Base-by-base conservation (phyloP, 1,140 invertebrate species). In the Parapsyche elsis region DNA sequence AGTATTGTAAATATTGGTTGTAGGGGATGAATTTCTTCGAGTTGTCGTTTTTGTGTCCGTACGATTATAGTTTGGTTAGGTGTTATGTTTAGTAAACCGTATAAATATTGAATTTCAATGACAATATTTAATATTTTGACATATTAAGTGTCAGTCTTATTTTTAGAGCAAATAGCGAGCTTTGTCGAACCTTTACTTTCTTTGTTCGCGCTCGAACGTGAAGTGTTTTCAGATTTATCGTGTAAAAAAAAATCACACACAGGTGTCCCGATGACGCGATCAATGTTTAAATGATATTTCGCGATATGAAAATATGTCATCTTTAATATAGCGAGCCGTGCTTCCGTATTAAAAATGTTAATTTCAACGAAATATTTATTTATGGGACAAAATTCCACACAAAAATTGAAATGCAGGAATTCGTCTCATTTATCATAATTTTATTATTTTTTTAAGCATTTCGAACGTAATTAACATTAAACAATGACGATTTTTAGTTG, bases 101-200 rank as follows among this genome's bases (percentile, higher is more conserved):
- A 82, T 82, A 80, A 82, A 82, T 82, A 82, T 79, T 81, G 67
- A 44, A 76, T 74, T 30, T 75, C 45, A 30, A 76, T 64, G 76
- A 79, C 76, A 74, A 79, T 81, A 79, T 81, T 81, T 81, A 73
- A 73, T 78, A 79, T 81, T 81, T 81, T 81, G 81, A 79, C 81
- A 81, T 79, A 74, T 79, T 81, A 76, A 81, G 74, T 73, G 74
- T 76, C 74, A 46, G 75, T 9, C 70, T 81, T 81, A 81, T 81
- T 75, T 78, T 24, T 38, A 49, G n/a, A 46, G 74, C 64, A 76
- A 64, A 81, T 53, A 76, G 23, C n/a, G 74, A 53, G 59, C 57
- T 24, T 44, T 49, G 53, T 53, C 30, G 57, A 44, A 70, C 24
- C 44, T 64, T 76, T 80, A 70, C 57, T 61, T 64, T 74, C 75